Evolutionary conservation across 2,113 vertebrate species (phyloP), one percentile per base, ranked within the genome.

Genomic region (Lathamus discolor): DNA sequence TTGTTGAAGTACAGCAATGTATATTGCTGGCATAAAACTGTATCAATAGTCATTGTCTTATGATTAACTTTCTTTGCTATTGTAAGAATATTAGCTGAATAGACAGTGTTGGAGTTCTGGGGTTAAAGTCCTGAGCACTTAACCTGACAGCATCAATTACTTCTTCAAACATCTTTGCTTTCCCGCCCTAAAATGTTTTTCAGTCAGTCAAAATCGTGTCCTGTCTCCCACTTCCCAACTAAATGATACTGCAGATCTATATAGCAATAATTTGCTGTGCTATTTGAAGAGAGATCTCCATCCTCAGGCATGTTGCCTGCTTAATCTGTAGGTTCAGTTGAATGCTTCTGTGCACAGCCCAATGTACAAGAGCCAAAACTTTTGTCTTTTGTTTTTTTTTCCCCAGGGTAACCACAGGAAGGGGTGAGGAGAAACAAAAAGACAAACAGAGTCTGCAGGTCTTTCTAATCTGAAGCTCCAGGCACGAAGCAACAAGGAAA

Each of bases 391-490:
- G 51, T 90, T 94, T 28, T 92, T 86, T 73, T 10, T 15, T 27
- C 33, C 20, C 82, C 84, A 81, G 82, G 88, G 86, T 94, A 97
- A 96, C 92, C 61, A 95, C 59, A 86, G 88, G 84, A 95, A 90
- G 80, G 13, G 57, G 13, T 27, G 61, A 64, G 27, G 43, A 67
- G 27, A 64, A 96, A 92, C 89, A 90, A 70, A 61, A 96, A 92
- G 93, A 46, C 95, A 97, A 97, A 95, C 94, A 96, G 72, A 70
- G 97, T 96, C 96, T 97, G 96, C 94, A 97, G 95, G 91, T 86
- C 94, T 74, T 70, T 90, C 86, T 85, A 87, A 62, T 67, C 67
- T 88, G 87, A 75, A 96, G 46, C 64, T 87, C 28, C 44, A 85
- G 86, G 76, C 86, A 79, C 97, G 92, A 96, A 94, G 93, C 90